Conservation (phyloP, 2,888 invertebrate genomes). For the Yponomeuta evonymella region DNA sequence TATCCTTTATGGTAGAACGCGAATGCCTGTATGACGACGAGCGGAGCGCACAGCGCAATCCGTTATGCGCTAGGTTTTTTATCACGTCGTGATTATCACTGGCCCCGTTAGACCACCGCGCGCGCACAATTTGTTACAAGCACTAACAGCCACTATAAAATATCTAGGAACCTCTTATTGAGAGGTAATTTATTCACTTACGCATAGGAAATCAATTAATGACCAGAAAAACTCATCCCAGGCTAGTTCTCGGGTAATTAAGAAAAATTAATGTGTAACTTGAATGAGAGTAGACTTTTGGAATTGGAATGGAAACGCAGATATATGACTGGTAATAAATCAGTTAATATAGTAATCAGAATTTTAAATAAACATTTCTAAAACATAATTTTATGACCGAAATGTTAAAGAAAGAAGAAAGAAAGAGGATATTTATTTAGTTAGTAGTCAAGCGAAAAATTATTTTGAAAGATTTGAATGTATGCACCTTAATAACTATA, state of each 20-base stretch:
- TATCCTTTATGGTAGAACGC: not conserved
- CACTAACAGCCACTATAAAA: conserved; percentile 9
- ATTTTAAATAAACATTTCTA: too few relatives aligned
- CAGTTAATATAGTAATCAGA: too few relatives aligned
- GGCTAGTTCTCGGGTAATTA: not conserved
- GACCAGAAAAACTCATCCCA: not conserved
- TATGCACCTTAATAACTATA: too few relatives aligned
- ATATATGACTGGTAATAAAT: not conserved
- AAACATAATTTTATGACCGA: too few relatives aligned
- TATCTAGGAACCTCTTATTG: not conserved
- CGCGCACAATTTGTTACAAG: conserved; percentile 32
- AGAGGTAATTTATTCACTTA: conserved; percentile 36
- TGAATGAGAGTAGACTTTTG: not conserved
- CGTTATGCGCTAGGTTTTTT: conserved; percentile 64
- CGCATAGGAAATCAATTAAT: conserved; percentile 12
- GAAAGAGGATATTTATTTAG: too few relatives aligned
- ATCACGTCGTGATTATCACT: conserved; percentile 56
- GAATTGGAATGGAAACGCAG: not conserved
- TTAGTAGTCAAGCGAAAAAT: too few relatives aligned
- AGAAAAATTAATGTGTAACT: not conserved
- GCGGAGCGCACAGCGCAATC: conserved; percentile 53
- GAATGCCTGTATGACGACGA: conserved; percentile 38
- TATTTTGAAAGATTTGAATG: too few relatives aligned
- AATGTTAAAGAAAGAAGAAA: too few relatives aligned
- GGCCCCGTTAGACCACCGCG: conserved; percentile 57